A percentile compares a stretch with the other conserved stretches of the same genome.
Evolutionary conservation across 2,797 vertebrate genomes (phyloP).

Genomic region (Anisognathus igniventris): DNA sequence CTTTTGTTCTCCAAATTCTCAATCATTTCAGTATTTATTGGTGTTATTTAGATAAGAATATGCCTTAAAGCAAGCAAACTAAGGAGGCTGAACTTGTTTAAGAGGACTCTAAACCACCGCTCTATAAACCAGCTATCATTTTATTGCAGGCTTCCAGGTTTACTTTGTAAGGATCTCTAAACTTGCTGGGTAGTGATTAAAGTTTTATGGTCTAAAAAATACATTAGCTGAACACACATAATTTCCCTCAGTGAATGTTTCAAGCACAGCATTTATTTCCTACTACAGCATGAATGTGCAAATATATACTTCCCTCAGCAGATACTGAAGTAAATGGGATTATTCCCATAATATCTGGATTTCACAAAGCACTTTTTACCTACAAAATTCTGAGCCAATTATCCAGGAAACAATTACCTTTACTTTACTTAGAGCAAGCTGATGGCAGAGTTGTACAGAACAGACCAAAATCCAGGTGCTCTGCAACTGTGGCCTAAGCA

Average conservation of each 20-base stretch:
- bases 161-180: neutral
- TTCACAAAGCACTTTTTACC: neutral
- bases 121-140: neutral
- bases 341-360: neutral
- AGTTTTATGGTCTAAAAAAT: neutral
- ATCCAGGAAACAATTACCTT: conserved; percentile 4
- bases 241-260: neutral
- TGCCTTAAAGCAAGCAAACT: neutral
- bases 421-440: conserved; percentile 2
- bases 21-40: neutral
- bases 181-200: neutral
- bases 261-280: neutral
- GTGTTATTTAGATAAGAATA: neutral
- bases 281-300: neutral
- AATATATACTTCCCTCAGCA: neutral
- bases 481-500: neutral
- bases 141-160: neutral
- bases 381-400: neutral
- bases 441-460: neutral
- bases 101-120: neutral
- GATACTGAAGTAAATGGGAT: neutral
- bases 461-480: neutral
- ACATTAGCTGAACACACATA: neutral
- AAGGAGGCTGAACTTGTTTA: neutral
- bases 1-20: neutral